Evolutionary conservation across 2,888 invertebrate genomes (phyloP).

Genomic region (Hololepta plana): DNA sequence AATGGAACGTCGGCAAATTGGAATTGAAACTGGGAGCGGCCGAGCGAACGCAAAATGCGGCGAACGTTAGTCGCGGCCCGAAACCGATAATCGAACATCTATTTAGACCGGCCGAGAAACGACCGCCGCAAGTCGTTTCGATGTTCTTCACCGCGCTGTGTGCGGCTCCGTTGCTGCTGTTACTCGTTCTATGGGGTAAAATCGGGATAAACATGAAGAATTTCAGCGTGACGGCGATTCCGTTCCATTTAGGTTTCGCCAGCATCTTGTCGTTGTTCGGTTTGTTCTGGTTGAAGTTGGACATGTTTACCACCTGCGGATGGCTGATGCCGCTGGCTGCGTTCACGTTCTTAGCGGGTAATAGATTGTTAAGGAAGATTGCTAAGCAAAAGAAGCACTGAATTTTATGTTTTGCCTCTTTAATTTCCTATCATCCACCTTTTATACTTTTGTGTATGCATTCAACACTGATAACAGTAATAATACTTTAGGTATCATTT

Average conservation of each 20-base stretch:
- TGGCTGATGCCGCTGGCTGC: constrained; percentile 71
- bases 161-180: constrained; percentile 61
- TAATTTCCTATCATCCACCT: no score
- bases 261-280: constrained; percentile 76
- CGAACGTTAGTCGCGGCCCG: constrained; percentile 18
- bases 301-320: constrained; percentile 92
- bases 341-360: constrained; percentile 86
- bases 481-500: no score
- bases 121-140: constrained; percentile 76
- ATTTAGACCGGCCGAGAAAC: constrained; percentile 83
- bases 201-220: constrained; percentile 75
- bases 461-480: no score
- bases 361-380: constrained; percentile 71
- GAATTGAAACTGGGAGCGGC: constrained; percentile 43
- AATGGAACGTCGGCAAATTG: constrained; percentile 70
- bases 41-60: constrained; percentile 14
- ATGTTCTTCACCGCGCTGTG: constrained; percentile 77
- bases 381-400: no score
- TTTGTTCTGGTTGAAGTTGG: constrained; percentile 79
- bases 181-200: constrained; percentile 70
- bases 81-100: constrained; percentile 52
- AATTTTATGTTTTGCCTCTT: no score
- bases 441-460: no score
- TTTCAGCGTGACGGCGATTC: constrained; percentile 65
- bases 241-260: constrained; percentile 81